These are phyloP conservation scores for Lagodon rhomboides DNA, from an alignment of 2,797 vertebrate species.

Conservation along the genomic window DNA sequence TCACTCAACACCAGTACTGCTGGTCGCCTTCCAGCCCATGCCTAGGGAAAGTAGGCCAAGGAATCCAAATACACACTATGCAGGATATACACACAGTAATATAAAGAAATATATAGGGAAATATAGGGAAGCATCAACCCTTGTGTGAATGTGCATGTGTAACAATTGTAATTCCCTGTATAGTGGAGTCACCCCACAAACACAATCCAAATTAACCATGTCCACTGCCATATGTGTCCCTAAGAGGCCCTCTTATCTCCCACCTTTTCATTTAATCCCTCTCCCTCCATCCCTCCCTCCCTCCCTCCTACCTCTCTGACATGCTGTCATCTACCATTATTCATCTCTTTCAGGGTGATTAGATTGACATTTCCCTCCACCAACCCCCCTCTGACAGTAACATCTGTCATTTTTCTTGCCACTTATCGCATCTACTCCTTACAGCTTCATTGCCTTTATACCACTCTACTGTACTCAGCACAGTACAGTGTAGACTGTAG, in stretches of 20 bases:
- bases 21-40: conserved; percentile 65
- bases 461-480: neutral
- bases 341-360: conserved; percentile 49
- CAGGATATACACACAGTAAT: conserved; percentile 11
- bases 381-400: conserved; percentile 52
- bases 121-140: conserved; percentile 9
- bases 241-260: conserved; percentile 44
- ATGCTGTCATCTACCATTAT: conserved; percentile 59
- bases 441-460: conserved; percentile 17
- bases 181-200: conserved; percentile 31
- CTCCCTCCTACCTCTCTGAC: neutral
- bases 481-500: too few species aligned
- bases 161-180: conserved; percentile 16
- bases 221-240: conserved; percentile 55
- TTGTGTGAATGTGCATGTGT: neutral
- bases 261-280: conserved; percentile 46
- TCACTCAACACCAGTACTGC: conserved; percentile 75
- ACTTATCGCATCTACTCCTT: conserved; percentile 19
- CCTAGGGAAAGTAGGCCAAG: conserved; percentile 65
- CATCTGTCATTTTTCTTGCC: conserved; percentile 67
- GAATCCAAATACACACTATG: conserved; percentile 36
- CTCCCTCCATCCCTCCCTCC: neutral
- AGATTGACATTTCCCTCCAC: conserved; percentile 49
- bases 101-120: conserved; percentile 19
- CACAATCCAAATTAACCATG: conserved; percentile 44